These are phyloP conservation scores for Dasypus novemcinctus DNA, from an alignment of 2,113 vertebrate species.

Conservation along the genomic window DNA sequence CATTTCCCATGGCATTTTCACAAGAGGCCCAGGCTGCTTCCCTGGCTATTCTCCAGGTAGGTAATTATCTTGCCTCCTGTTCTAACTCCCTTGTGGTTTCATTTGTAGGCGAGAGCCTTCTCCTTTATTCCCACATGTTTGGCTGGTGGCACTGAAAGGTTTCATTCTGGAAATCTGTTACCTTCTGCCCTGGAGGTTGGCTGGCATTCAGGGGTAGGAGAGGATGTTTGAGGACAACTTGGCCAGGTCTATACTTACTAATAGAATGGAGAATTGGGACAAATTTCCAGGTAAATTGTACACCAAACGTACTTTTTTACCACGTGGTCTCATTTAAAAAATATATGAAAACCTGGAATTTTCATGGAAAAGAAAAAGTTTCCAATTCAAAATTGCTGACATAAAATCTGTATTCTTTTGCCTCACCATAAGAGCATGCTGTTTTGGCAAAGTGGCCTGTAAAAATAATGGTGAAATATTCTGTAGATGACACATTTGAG, in stretches of 20 bases:
- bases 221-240: conserved; percentile 78
- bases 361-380: conserved; percentile 35
- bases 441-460: not conserved
- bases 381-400: conserved; percentile 7
- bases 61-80: conserved; percentile 82
- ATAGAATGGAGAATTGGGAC: conserved; percentile 65
- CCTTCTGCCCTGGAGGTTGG: conserved; percentile 77
- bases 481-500: not conserved
- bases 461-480: not conserved
- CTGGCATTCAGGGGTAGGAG: conserved; percentile 65
- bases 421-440: not conserved
- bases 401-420: conserved; percentile 2
- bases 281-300: conserved; percentile 53
- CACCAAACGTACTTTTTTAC: not conserved
- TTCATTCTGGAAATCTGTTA: conserved; percentile 80
- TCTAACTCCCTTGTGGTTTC: conserved; percentile 74
- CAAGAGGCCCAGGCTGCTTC: conserved; percentile 68
- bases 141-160: conserved; percentile 67
- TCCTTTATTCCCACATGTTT: conserved; percentile 66
- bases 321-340: conserved; percentile 37
- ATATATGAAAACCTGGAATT: not conserved
- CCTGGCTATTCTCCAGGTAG: conserved; percentile 73
- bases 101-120: conserved; percentile 67
- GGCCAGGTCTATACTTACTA: conserved; percentile 66
- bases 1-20: conserved; percentile 77